Evolutionary conservation across 2,888 invertebrate genomes (phyloP).

Genomic region (Orthosia incerta): DNA sequence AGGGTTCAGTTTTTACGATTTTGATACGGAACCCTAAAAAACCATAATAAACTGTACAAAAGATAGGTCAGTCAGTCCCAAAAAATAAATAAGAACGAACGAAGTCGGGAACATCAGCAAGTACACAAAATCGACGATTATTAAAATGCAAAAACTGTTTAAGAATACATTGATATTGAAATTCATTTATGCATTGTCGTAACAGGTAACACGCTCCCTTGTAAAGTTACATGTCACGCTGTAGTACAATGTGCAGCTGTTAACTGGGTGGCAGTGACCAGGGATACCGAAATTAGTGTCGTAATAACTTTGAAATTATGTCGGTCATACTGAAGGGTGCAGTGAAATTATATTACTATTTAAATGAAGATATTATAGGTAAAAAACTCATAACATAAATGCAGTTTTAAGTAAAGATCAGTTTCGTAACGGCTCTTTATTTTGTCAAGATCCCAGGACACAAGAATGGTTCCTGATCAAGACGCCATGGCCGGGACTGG

Average conservation of each 20-base stretch:
- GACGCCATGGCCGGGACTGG: conserved; percentile 92
- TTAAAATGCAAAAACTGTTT: conserved; percentile 4
- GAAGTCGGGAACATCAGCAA: neutral
- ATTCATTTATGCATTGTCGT: conserved; percentile 17
- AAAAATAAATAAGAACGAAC: neutral
- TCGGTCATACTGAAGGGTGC: conserved; percentile 80
- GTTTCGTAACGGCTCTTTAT: conserved; percentile 19
- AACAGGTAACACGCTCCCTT: too few species aligned
- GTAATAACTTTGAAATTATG: conserved; percentile 69
- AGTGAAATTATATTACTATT: conserved; percentile 81
- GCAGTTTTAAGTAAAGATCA: neutral
- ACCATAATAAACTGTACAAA: neutral
- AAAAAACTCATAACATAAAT: conserved; percentile 38
- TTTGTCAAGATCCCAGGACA: conserved; percentile 91
- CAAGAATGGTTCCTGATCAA: conserved; percentile 93
- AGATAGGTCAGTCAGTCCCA: neutral
- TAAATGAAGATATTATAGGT: conserved; percentile 86
- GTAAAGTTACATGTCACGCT: conserved; percentile 39
- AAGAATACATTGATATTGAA: conserved; percentile 43
- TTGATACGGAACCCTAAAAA: neutral
- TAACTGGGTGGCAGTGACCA: conserved; percentile 8
- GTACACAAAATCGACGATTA: conserved; percentile 11
- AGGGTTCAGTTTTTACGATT: neutral
- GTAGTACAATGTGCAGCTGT: conserved; percentile 19
- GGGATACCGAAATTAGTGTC: conserved; percentile 20